phyloP scores from a whole-genome alignment of 2,113 vertebrate species.

The Hyperopisus bebe region DNA sequence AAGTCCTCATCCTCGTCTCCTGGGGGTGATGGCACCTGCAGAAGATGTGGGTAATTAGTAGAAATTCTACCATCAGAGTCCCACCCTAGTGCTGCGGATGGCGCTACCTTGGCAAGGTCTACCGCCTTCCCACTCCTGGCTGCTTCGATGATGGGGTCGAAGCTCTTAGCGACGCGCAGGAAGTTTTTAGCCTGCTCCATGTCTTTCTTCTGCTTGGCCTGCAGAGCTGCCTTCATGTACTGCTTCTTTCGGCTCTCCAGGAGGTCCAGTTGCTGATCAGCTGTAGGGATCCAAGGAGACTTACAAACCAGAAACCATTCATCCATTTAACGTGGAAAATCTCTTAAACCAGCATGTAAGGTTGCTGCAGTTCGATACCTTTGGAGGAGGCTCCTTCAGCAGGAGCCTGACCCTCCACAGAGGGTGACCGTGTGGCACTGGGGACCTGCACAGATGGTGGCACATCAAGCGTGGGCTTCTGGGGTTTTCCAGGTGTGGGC shows the following conservation, averaged over 20 bases:
- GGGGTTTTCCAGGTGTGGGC: constrained; percentile 34
- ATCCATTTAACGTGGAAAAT: background rate
- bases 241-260: constrained; percentile 80
- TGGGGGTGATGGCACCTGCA: constrained; percentile 81
- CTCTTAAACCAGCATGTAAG: background rate
- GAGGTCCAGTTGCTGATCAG: constrained; percentile 72
- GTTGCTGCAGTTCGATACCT: constrained; percentile 35
- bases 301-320: background rate
- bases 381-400: constrained; percentile 40
- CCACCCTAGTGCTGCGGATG: background rate
- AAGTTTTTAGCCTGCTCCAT: constrained; percentile 78
- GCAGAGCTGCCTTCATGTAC: constrained; percentile 83
- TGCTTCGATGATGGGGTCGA: constrained; percentile 73
- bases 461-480: constrained; percentile 43
- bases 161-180: constrained; percentile 72
- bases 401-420: constrained; percentile 40
- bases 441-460: constrained; percentile 29
- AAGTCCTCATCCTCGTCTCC: constrained; percentile 86
- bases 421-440: constrained; percentile 40
- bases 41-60: background rate
- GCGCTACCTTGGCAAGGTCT: constrained; percentile 70
- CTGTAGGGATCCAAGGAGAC: constrained; percentile 46
- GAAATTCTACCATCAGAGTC: background rate
- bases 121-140: constrained; percentile 63
- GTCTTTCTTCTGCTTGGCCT: constrained; percentile 86